These are phyloP conservation scores for Onthophagus sagittarius DNA, from an alignment of 2,888 invertebrate genomes.

Conservation along the genomic window DNA sequence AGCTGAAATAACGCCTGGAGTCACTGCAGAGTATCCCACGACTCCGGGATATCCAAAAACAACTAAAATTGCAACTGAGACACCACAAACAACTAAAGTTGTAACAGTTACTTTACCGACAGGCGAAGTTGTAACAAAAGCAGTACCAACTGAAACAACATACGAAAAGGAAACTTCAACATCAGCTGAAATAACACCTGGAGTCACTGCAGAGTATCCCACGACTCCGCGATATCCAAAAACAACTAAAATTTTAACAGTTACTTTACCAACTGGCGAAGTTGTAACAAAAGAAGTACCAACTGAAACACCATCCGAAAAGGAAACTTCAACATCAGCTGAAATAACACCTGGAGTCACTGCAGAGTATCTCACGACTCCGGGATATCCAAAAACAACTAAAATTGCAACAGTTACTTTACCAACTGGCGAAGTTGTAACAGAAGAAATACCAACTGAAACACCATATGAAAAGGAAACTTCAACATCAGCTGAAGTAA, in stretches of 20 bases:
- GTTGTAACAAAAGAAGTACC: background rate
- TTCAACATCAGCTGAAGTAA: background rate
- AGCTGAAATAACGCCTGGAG: background rate
- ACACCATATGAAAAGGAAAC: constrained; percentile 1
- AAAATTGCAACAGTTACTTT: constrained; percentile 12
- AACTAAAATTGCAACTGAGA: background rate
- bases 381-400: constrained; percentile 14
- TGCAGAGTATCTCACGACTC: background rate
- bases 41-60: background rate
- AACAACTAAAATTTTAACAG: background rate
- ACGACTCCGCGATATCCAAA: background rate
- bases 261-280: background rate
- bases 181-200: background rate
- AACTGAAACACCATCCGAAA: background rate
- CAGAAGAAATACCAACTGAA: background rate
- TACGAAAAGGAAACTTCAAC: background rate
- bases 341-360: background rate
- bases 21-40: background rate
- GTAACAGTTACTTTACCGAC: background rate
- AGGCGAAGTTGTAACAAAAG: background rate
- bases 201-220: background rate
- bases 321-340: background rate
- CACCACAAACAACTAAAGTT: background rate
- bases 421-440: background rate
- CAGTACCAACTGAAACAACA: background rate